Evolutionary conservation across 2,113 vertebrate species (phyloP).

Genomic region (Oostethus manadensis): DNA sequence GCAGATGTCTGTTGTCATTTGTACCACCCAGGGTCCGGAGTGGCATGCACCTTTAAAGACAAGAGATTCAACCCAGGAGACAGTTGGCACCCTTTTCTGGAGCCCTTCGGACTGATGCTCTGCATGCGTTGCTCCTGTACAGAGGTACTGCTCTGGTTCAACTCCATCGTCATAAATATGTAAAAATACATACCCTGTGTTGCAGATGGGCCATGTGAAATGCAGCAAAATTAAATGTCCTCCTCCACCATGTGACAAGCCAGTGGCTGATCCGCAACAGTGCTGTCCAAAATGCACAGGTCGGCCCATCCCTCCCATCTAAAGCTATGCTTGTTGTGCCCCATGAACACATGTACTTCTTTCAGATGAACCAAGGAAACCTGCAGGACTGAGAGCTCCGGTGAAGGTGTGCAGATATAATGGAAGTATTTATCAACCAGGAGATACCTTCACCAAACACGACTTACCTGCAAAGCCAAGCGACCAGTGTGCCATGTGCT

Average conservation of each 20-base stretch:
- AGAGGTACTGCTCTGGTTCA: constrained; percentile 71
- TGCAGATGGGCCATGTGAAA: constrained; percentile 80
- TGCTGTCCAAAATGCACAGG: constrained; percentile 88
- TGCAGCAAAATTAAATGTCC: constrained; percentile 90
- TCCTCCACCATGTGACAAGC: constrained; percentile 75
- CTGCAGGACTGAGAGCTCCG: constrained; percentile 79
- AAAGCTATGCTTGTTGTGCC: constrained; percentile 5
- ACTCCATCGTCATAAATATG: not conserved
- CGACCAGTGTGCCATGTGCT: constrained; percentile 92
- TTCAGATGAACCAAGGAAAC: constrained; percentile 74
- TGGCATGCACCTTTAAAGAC: constrained; percentile 85
- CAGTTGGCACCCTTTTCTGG: constrained; percentile 93
- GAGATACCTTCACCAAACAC: constrained; percentile 82
- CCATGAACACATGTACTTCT: not conserved
- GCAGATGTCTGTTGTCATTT: constrained; percentile 15
- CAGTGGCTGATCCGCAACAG: constrained; percentile 80
- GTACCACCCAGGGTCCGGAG: constrained; percentile 67
- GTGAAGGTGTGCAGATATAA: constrained; percentile 83
- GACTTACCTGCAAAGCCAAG: constrained; percentile 80
- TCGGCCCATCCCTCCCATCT: constrained; percentile 38
- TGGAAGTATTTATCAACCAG: constrained; percentile 81
- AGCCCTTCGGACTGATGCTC: constrained; percentile 87
- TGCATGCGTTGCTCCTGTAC: constrained; percentile 88
- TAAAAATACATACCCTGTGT: not conserved
- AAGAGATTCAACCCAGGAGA: constrained; percentile 84